These are phyloP conservation scores for Notothenia rossii DNA, from an alignment of 2,113 vertebrate genomes.

Conservation along the genomic window DNA sequence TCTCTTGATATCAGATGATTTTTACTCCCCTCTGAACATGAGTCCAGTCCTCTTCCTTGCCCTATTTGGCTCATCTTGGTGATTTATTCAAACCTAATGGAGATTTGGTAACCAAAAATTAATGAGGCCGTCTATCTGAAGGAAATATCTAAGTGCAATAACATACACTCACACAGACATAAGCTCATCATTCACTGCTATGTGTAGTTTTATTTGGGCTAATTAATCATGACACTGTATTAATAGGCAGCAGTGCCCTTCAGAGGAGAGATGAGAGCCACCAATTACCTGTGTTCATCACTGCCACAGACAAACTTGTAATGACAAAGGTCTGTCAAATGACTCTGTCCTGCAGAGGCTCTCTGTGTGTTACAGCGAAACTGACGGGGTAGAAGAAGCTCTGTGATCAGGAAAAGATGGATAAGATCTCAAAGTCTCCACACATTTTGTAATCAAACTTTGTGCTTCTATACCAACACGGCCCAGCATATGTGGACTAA, in stretches of 20 bases:
- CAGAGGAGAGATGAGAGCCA: conserved; percentile 93
- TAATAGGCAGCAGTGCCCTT: conserved; percentile 95
- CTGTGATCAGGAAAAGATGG: background rate
- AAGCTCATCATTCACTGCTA: conserved; percentile 93
- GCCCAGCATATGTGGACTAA: background rate
- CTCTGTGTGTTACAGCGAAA: conserved; percentile 26
- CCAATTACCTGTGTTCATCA: conserved; percentile 95
- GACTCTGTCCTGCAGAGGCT: conserved; percentile 86
- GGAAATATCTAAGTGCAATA: conserved; percentile 52
- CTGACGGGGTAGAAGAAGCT: conserved; percentile 48
- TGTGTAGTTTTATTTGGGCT: conserved; percentile 95
- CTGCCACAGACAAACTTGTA: conserved; percentile 92
- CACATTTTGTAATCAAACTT: background rate
- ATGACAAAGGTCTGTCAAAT: conserved; percentile 94
- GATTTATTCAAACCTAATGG: conserved; percentile 58
- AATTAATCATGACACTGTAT: conserved; percentile 97
- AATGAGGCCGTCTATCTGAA: conserved; percentile 59
- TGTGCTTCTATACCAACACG: background rate
- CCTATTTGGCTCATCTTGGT: conserved; percentile 40
- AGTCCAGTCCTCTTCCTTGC: conserved; percentile 23
- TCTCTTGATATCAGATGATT: conserved; percentile 25
- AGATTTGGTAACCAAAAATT: conserved; percentile 61
- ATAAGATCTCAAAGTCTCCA: background rate
- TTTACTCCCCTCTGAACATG: conserved; percentile 31
- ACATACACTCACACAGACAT: conserved; percentile 36